Base-by-base conservation (phyloP, 1,140 invertebrate genomes). In the Tyrophagus putrescentiae region DNA sequence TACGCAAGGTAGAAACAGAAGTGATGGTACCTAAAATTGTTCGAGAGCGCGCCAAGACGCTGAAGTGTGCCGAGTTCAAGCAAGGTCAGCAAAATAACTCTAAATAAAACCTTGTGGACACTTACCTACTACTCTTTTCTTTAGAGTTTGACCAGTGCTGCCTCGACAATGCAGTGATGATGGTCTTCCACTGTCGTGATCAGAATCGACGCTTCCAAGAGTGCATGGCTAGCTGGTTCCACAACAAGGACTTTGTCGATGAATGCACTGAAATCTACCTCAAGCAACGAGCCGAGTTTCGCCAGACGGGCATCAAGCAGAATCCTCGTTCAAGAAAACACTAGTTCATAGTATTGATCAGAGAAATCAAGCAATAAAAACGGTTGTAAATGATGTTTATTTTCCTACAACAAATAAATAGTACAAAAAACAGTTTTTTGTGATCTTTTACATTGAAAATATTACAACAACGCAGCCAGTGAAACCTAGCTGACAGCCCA, bases 11-110 rank as follows among this genome's bases (percentile, higher is more conserved):
- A 1, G 89, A 94, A 73, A 72, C 71, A 39, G 84, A 91, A 67
- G 78, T 93, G 41, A 65, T 92, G 42, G 84, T 94, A 71, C 83
- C 87, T 1, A 84, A 87, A 72, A 80, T 84, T 69, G 82, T 93
- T 74, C 75, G 88, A 64, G 83, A 87, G 42, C 82, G 78, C 69
- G 80, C 86, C 1, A 83, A 78, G 69, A 67, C 65, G n/a, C 82
- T 86, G 70, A 85, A 88, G 70, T 92, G 89, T 73, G 25, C 70
- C 0, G 66, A 76, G 65, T 80, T 84, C 77, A 82, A 87, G 9
- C 70, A 73, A 72, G 78, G 78, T 79, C 52, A 25, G 21, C 25
- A 13, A n/a, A n/a, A n/a, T n/a, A n/a, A n/a, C n/a, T n/a, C n/a
- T n/a, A n/a, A n/a, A n/a, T n/a, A n/a, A n/a, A n/a, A n/a, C n/a